Evolutionary conservation across 1,140 invertebrate genomes (phyloP), one percentile per base, ranked within the genome.

Genomic region (Phortica variegata): DNA sequence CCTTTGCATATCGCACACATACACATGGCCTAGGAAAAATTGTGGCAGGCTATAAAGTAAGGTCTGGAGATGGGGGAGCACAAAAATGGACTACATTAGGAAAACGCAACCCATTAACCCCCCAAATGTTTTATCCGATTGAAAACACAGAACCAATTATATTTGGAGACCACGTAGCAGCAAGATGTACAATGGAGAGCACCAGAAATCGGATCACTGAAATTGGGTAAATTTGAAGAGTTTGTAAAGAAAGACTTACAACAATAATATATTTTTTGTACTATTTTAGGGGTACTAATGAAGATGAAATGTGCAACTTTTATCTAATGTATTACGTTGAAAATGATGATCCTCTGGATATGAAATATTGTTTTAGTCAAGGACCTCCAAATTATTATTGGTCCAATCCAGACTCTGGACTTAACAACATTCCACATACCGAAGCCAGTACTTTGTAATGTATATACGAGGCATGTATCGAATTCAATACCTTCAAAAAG

Each of bases 261-360:
- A 31, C 1, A 19, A 3, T 36, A 15, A 16, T 16, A 33, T 17
- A 39, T 16, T n/a, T 2, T 1, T 7, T 13, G 2, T 10, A 26
- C 42, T 70, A 73, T 33, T 43, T 38, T 74, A 91, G 91, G 1
- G 76, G 85, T 6, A 97, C 95, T 12, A 91, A 91, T 58, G 82
- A 88, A 16, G 93, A 99, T 73, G 97, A 99, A 80, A 99, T 99
- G 97, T 99, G 97, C 80, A 99, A 99, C 78, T 98, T 99, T 77
- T 99, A 99, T 78, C 77, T 99, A 15, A 97, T 99, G 94, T 98
- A 97, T 78, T 99, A 93, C 79, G 91, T 95, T 1, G 84, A 93
- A 19, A 81, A 87, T n/a, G 84, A 82, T n/a, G 81, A 85, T 29
- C 88, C 90, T 0, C 77, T 96, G 1, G 65, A 86, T 0, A 84